Conservation (phyloP, 2,888 invertebrate genomes). For the Galerucella calmariensis region DNA sequence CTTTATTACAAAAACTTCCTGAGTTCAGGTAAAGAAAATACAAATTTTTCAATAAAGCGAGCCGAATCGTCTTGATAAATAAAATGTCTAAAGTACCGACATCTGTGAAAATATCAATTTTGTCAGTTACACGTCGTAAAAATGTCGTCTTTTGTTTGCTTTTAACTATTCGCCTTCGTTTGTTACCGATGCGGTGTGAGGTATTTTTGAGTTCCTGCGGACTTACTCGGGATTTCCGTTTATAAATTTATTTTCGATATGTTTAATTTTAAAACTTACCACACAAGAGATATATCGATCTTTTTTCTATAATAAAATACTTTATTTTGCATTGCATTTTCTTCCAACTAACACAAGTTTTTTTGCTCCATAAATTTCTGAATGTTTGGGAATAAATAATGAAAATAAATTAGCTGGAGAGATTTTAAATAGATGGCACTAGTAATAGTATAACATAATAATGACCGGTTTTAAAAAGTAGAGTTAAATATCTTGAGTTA, state of each 20-base stretch:
- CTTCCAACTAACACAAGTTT: too few species aligned
- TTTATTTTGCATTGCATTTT: too few species aligned
- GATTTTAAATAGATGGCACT: too few species aligned
- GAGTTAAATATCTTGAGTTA: too few species aligned
- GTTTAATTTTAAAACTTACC: slow-evolving; percentile 13
- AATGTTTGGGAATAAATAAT: too few species aligned
- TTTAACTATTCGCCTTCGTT: slow-evolving; percentile 45
- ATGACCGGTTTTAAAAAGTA: too few species aligned
- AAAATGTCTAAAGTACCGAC: slow-evolving; percentile 33
- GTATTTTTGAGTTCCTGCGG: slow-evolving; percentile 18
- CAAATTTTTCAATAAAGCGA: slow-evolving; percentile 21
- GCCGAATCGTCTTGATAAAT: slow-evolving; percentile 31
- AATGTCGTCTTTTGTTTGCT: slow-evolving; percentile 45
- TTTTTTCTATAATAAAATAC: neutral
- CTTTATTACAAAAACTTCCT: neutral
- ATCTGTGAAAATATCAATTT: slow-evolving; percentile 41
- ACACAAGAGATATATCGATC: neutral
- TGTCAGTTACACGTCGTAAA: slow-evolving; percentile 42
- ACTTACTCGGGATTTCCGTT: slow-evolving; percentile 34
- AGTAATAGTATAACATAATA: too few species aligned
- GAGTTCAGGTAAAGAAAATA: neutral
- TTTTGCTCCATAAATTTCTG: too few species aligned
- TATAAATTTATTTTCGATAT: slow-evolving; percentile 20
- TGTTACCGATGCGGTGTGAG: slow-evolving; percentile 22
- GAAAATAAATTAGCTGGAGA: too few species aligned